These are phyloP conservation scores for Microtus montanus DNA, from an alignment of 2,113 vertebrate genomes.

Conservation along the genomic window DNA sequence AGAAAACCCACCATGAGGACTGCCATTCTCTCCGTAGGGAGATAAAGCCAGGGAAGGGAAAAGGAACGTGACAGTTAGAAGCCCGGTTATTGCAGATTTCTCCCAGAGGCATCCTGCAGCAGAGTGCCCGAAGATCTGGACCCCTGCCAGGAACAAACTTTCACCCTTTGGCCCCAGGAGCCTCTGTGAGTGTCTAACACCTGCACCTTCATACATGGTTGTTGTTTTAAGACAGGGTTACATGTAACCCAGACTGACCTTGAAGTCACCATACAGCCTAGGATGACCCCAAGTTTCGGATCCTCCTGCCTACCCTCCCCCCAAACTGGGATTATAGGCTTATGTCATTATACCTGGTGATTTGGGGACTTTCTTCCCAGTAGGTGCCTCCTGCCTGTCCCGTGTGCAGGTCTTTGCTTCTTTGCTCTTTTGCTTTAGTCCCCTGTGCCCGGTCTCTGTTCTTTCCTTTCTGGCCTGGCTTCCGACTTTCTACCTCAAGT, in stretches of 20 bases:
- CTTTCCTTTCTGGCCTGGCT: neutral
- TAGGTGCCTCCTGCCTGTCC: fast-evolving
- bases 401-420: neutral
- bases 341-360: no score
- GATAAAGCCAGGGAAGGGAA: neutral
- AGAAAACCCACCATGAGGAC: neutral
- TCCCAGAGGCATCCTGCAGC: neutral
- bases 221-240: neutral
- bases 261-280: neutral
- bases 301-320: neutral
- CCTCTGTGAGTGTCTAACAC: neutral
- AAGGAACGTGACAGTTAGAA: neutral
- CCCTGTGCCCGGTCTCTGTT: neutral
- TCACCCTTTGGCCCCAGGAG: neutral
- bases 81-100: neutral
- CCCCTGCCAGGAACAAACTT: neutral
- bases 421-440: neutral
- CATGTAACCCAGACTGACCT: neutral
- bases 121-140: neutral
- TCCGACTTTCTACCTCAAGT: neutral
- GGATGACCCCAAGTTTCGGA: neutral
- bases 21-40: neutral
- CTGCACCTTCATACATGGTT: neutral
- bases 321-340: neutral
- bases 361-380: neutral